phyloP scores from a whole-genome alignment of 2,797 vertebrate species.

The Myiothlypis chrysogaster region DNA sequence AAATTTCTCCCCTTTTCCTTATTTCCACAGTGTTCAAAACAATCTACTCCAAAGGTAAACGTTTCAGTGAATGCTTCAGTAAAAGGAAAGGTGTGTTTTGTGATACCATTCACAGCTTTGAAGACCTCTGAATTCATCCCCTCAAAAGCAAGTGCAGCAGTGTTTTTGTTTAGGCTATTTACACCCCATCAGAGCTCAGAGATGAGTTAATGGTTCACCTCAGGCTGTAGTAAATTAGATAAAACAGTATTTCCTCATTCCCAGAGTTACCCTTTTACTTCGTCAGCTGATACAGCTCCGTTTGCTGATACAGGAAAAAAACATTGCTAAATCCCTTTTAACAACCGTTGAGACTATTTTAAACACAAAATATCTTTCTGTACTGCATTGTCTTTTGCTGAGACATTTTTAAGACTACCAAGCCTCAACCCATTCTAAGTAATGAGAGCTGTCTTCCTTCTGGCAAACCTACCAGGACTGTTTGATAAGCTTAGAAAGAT shows the following conservation, averaged over 20 bases:
- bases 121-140: neutral
- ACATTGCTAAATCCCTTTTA: neutral
- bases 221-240: neutral
- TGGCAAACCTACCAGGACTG: neutral
- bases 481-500: neutral
- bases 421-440: neutral
- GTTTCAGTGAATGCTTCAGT: neutral
- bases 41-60: neutral
- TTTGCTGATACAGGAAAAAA: neutral
- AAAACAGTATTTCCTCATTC: neutral
- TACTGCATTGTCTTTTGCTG: neutral
- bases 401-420: neutral
- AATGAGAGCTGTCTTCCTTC: neutral
- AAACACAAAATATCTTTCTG: neutral
- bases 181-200: neutral
- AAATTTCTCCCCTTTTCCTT: neutral
- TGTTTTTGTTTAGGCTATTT: neutral
- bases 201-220: constrained; percentile 14
- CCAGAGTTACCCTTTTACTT: neutral
- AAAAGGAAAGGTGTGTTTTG: neutral
- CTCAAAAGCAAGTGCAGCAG: neutral
- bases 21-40: neutral
- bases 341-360: neutral
- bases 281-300: neutral
- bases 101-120: neutral